These are phyloP conservation scores for Emydura subglobosa DNA, from an alignment of 2,113 vertebrate genomes.

Conservation along the genomic window DNA sequence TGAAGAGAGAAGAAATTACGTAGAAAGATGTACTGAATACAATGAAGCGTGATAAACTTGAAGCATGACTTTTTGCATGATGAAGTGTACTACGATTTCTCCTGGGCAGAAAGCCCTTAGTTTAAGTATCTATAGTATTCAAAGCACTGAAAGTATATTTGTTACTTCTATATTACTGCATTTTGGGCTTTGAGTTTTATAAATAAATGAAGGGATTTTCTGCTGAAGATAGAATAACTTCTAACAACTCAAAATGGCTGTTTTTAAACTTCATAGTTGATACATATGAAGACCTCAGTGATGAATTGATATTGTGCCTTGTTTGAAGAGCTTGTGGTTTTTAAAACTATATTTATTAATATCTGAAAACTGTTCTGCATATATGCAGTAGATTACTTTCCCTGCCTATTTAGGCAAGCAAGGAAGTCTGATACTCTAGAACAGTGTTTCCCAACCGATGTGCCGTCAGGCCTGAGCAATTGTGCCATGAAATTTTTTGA, in stretches of 20 bases:
- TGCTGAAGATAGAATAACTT: background rate
- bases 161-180: background rate
- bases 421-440: background rate
- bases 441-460: background rate
- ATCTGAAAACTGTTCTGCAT: background rate
- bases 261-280: background rate
- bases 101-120: background rate
- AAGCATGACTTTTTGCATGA: background rate
- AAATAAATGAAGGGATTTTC: background rate
- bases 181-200: background rate
- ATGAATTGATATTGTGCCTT: background rate
- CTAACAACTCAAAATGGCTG: fast-evolving
- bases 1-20: background rate
- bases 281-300: background rate
- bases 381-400: background rate
- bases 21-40: background rate
- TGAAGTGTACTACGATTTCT: background rate
- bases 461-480: no score
- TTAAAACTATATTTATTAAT: background rate
- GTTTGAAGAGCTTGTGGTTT: background rate
- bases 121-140: background rate
- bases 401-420: background rate
- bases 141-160: background rate
- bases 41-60: background rate
- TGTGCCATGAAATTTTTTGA: no score